phyloP scores from a whole-genome alignment of 2,113 vertebrate species.

The Piaya cayana region DNA sequence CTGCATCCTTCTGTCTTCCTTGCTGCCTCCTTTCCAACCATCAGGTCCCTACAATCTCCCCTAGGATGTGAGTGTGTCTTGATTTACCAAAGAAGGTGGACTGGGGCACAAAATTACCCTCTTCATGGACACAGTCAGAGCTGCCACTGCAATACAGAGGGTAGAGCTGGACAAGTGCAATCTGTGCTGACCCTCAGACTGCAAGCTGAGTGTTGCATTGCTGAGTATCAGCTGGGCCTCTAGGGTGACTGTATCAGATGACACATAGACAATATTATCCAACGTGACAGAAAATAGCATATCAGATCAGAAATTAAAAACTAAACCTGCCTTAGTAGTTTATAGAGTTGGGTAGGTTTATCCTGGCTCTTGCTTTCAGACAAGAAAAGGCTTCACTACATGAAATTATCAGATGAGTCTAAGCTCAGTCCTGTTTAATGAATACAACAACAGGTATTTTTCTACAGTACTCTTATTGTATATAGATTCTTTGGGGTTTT shows the following conservation, averaged over 20 bases:
- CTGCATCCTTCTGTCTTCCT: background rate
- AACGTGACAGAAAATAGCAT: background rate
- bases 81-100: background rate
- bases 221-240: background rate
- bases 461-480: background rate
- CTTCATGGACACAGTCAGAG: background rate
- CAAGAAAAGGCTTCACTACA: background rate
- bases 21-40: background rate
- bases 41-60: accelerated
- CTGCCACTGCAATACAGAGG: background rate
- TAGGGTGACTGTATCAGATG: background rate
- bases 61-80: background rate
- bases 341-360: background rate
- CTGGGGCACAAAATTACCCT: background rate
- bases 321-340: conserved; percentile 4
- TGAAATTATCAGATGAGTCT: background rate
- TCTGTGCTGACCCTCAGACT: background rate
- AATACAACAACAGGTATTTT: background rate
- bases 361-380: background rate
- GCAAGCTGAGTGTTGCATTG: background rate
- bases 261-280: conserved; percentile 19
- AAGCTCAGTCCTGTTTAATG: background rate
- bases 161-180: background rate
- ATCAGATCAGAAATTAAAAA: conserved; percentile 50
- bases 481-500: background rate